phyloP scores from a whole-genome alignment of 2,797 vertebrate species.

The Poeciliopsis infans region DNA sequence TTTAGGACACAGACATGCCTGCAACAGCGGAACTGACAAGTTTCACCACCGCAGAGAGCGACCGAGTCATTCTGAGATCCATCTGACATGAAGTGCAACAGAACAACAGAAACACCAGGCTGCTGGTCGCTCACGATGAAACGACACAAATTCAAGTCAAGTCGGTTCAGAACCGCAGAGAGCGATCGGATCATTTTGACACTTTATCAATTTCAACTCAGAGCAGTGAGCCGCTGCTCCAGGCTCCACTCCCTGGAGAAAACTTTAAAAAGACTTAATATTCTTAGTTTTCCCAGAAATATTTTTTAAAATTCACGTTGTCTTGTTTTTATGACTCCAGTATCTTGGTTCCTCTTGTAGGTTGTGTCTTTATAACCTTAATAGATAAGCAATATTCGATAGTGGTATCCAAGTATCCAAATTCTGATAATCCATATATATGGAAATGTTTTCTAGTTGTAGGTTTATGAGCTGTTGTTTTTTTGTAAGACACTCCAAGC shows the following conservation, averaged over 20 bases:
- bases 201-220: too few species aligned
- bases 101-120: too few species aligned
- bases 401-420: not conserved
- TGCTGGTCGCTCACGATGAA: too few species aligned
- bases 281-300: not conserved
- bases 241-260: not conserved
- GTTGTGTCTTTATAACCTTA: not conserved
- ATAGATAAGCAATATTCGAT: not conserved
- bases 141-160: too few species aligned
- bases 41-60: too few species aligned
- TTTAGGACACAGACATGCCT: too few species aligned
- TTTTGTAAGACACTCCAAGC: not conserved
- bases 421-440: not conserved
- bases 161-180: too few species aligned
- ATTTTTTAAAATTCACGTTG: not conserved
- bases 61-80: too few species aligned
- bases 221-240: too few species aligned
- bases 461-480: not conserved
- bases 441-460: not conserved
- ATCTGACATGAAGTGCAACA: too few species aligned
- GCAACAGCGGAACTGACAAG: too few species aligned
- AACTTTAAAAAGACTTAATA: not conserved
- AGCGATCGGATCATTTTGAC: too few species aligned
- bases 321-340: not conserved
- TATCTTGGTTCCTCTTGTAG: not conserved